These are phyloP conservation scores for Ceuthmochares aereus DNA, from an alignment of 2,113 vertebrate genomes.

Conservation along the genomic window DNA sequence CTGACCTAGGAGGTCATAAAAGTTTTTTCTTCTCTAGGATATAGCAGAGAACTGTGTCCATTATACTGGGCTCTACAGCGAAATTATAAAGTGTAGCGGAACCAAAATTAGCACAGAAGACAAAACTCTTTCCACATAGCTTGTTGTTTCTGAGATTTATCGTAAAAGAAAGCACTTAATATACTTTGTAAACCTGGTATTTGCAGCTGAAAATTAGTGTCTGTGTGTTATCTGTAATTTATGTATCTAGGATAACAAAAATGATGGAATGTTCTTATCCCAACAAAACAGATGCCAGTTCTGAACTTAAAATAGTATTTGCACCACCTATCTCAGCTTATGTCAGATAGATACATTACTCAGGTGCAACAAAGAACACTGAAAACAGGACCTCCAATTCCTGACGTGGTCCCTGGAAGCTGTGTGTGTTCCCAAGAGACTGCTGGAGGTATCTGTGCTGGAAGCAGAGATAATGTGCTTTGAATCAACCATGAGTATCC, in stretches of 20 bases:
- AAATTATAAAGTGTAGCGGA: not conserved
- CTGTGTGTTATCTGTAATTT: not conserved
- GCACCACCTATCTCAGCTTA: not conserved
- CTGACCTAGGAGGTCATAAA: not conserved
- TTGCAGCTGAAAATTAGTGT: slow-evolving; percentile 2
- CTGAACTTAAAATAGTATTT: not conserved
- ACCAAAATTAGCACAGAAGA: slow-evolving; percentile 7
- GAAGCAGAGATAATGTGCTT: not conserved
- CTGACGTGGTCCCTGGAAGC: not conserved
- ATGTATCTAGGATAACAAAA: not conserved
- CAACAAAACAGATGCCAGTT: not conserved
- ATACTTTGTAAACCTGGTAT: not conserved
- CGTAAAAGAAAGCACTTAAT: not conserved
- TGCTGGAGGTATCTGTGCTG: not conserved
- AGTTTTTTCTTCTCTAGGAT: not conserved
- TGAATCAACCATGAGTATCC: not conserved
- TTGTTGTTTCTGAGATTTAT: not conserved
- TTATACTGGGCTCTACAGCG: not conserved
- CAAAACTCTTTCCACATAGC: not conserved
- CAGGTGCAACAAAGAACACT: not conserved
- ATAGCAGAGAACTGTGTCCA: not conserved
- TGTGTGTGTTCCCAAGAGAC: not conserved
- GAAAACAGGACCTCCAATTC: not conserved
- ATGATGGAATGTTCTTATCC: not conserved
- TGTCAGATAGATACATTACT: not conserved